Evolutionary conservation across 2,113 vertebrate species (phyloP), one percentile per base, ranked within the genome.

Genomic region (Strigops habroptila): DNA sequence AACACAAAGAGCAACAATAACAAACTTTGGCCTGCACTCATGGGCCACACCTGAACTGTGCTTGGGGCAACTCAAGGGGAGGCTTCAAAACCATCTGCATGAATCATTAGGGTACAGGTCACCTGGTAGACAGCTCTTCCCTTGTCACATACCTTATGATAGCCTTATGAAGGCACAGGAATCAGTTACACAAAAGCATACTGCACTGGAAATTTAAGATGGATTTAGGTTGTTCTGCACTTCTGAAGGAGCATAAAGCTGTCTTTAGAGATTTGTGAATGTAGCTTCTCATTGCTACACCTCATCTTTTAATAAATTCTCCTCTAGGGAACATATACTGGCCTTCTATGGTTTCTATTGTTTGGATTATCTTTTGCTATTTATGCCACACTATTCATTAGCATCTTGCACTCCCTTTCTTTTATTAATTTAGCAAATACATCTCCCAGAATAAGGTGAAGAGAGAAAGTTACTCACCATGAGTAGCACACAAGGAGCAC

Each of bases 171-270:
- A 82, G 48, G 76, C 73, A 44, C 46, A 74, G 33, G 53, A 86
- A 22, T 82, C 57, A n/a, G 33, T 75, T 82, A 84, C 77, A 93
- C 80, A 92, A 84, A 96, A 82, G 80, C 39, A 86, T 62, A 75
- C 65, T 65, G 35, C 49, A 37, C 65, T 57, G 51, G 88, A 88
- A 92, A 92, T 86, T 92, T 94, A 94, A 94, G 88, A 60, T 92
- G 88, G 73, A 91, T 94, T 96, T 95, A 82, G 93, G 68, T 51
- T 76, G 65, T 65, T 91, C 48, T 84, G 88, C 86, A 62, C 52
- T 91, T 77, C 90, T 94, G 90, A 88, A 96, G 83, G 83, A 96
- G 77, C 4, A 5, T 83, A 96, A 95, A 96, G 52, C 86, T 93
- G 69, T 53, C 86, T 88, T 93, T 49, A 86, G 77, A 96, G 82